Base-by-base conservation (phyloP, 2,797 vertebrate genomes). In the Fratercula arctica region DNA sequence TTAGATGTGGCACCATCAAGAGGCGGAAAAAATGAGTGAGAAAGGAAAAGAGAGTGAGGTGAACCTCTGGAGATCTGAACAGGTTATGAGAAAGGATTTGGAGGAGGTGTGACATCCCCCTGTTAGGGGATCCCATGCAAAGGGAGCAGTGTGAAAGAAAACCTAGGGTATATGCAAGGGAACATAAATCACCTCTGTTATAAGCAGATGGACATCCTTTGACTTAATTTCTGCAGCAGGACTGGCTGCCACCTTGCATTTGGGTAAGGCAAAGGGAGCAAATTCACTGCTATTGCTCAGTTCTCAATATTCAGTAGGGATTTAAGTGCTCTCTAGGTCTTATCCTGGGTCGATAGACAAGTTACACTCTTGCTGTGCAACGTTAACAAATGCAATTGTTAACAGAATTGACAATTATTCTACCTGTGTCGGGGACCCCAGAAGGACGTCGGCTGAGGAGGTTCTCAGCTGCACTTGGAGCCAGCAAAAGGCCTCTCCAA, bases 391-490 rank as follows among this genome's bases (percentile, higher is more conserved):
- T 28, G 11, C 16, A 76, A 17, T 41, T 41, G 39, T 41, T 41
- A 41, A 41, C 39, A 41, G 39, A 41, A 13, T 41, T 41, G 14
- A 41, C 39, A 41, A 41, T 26, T 53, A 50, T 53, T 93, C 72
- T 8, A 37, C 39, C 16, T 10, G 11, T 23, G 28, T 6, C 0
- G 0, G 67, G 70, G 23, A 81, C 6, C 4, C 59, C 2, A 6
- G 60, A 83, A 83, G 57, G 48, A n/a, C 0, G 0, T 60, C 45
- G 6, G 5, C 51, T 28, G 48, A 68, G 77, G 80, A 90, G 85
- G n/a, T 26, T 76, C 70, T 90, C 46, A 35, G 76, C 68, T 9
- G 9, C 33, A 29, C 59, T 64, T 75, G 59, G 84, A 88, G 76
- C 29, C 53, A 75, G 50, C 35, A 69, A 88, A 85, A 56, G 35